Evolutionary conservation across 2,113 vertebrate genomes (phyloP).

Genomic region (Noctilio leporinus): DNA sequence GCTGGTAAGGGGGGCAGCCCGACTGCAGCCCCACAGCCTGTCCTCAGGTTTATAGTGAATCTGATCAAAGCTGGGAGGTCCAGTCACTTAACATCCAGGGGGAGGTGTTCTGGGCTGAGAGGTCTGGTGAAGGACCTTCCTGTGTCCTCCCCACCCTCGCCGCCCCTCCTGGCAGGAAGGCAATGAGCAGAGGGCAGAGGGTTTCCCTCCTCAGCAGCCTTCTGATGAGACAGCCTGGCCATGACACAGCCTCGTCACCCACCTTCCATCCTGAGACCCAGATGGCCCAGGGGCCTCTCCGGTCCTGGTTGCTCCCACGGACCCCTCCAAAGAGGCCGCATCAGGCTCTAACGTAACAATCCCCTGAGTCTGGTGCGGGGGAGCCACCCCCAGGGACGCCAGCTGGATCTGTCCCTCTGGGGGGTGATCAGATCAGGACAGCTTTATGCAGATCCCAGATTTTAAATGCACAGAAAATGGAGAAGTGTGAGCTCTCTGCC

Average conservation of each 20-base stretch:
- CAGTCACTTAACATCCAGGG: background rate
- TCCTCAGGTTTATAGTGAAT: background rate
- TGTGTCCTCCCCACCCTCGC: fast-evolving
- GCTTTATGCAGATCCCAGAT: background rate
- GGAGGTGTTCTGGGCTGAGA: background rate
- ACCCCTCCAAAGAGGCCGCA: no score
- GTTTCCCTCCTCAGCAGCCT: background rate
- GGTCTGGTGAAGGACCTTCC: background rate
- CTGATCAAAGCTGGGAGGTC: background rate
- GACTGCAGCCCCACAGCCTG: background rate
- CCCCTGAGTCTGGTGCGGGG: fast-evolving
- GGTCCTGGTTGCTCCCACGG: background rate
- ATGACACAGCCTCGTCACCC: fast-evolving
- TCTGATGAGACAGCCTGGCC: background rate
- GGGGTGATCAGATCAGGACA: fast-evolving
- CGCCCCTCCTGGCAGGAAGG: fast-evolving
- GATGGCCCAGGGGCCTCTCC: background rate
- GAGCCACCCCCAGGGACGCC: background rate
- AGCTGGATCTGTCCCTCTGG: background rate
- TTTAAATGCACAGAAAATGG: background rate
- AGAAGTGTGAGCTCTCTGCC: background rate
- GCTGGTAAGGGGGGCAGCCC: background rate
- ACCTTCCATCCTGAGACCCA: background rate
- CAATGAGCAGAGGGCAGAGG: fast-evolving
- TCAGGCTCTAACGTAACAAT: background rate